Conservation (phyloP, 2,113 vertebrate genomes). For the Chaetodon auriga region DNA sequence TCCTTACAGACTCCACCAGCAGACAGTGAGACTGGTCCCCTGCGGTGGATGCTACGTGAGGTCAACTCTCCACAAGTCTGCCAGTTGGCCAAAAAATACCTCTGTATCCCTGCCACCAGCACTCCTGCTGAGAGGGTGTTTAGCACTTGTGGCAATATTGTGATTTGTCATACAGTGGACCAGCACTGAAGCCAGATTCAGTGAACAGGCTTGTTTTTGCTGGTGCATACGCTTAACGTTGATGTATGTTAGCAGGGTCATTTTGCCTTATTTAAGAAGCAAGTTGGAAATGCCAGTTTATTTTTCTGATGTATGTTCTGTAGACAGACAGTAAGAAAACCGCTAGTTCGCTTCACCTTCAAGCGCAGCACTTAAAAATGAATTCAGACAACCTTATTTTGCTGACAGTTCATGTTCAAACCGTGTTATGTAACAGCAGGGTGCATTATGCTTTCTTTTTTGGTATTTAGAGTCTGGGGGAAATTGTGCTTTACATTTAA, state of each 20-base stretch:
- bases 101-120: conserved; percentile 56
- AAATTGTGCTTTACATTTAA: background rate
- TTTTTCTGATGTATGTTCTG: conserved; percentile 33
- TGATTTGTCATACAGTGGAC: conserved; percentile 66
- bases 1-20: conserved; percentile 49
- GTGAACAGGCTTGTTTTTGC: conserved; percentile 46
- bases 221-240: conserved; percentile 32
- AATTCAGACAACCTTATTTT: background rate
- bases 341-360: conserved; percentile 24
- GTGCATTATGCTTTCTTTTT: background rate
- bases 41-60: conserved; percentile 57
- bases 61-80: conserved; percentile 65
- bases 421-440: conserved; percentile 8
- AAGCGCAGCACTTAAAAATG: conserved; percentile 10
- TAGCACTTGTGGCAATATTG: conserved; percentile 66
- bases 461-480: conserved; percentile 21
- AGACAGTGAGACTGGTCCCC: conserved; percentile 62
- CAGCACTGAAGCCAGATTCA: conserved; percentile 45
- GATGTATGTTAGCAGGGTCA: conserved; percentile 23
- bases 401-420: conserved; percentile 28
- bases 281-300: conserved; percentile 29
- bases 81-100: conserved; percentile 64
- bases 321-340: background rate
- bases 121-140: conserved; percentile 67
- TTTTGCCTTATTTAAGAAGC: conserved; percentile 45